These are phyloP conservation scores for Tiliqua scincoides DNA, from an alignment of 2,113 vertebrate genomes.

Conservation along the genomic window DNA sequence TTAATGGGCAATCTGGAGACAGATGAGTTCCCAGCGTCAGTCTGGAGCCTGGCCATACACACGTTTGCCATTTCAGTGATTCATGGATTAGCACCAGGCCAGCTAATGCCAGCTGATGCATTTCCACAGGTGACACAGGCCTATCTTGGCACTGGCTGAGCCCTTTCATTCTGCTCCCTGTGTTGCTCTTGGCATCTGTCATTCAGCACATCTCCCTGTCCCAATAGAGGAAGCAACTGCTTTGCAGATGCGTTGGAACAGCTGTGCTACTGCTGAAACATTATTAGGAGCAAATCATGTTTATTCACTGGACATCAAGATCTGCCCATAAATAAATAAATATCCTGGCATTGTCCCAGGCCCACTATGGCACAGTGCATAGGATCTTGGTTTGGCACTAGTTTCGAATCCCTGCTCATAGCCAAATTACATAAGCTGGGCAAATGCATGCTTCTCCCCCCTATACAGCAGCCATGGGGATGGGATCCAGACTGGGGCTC, in stretches of 20 bases:
- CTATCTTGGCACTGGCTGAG: neutral
- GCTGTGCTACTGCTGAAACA: slow-evolving; percentile 7
- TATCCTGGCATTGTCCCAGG: neutral
- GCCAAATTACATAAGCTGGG: too few relatives aligned
- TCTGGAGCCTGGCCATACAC: neutral
- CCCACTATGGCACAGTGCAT: too few relatives aligned
- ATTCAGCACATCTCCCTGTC: neutral
- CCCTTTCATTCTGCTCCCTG: neutral
- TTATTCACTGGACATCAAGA: slow-evolving; percentile 10
- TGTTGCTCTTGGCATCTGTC: neutral
- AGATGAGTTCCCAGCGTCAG: neutral
- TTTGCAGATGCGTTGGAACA: slow-evolving; percentile 21
- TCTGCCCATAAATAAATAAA: neutral
- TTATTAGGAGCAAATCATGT: neutral
- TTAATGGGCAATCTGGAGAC: neutral
- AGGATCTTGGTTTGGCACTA: neutral
- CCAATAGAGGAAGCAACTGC: slow-evolving; percentile 1
- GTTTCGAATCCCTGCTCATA: neutral
- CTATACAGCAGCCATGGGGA: too few relatives aligned
- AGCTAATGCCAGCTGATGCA: neutral
- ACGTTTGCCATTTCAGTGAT: neutral
- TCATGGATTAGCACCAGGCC: neutral
- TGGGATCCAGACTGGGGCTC: too few relatives aligned
- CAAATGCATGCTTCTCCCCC: too few relatives aligned
- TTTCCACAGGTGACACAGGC: neutral